Evolutionary conservation across 2,888 invertebrate species (phyloP).

Genomic region (Acronicta psi): DNA sequence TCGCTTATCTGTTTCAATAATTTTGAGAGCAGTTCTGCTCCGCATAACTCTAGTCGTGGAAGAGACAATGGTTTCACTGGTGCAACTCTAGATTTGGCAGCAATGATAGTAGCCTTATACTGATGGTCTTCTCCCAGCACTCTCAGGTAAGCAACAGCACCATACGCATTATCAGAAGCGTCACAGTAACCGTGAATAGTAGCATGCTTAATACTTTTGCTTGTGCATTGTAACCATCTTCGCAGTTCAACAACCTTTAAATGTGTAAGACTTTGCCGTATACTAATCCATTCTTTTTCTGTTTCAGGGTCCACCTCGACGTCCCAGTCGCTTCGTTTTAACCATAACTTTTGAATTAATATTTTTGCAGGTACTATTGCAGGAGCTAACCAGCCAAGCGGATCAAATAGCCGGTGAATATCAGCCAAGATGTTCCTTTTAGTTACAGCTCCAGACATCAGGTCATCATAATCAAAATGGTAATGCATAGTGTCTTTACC

Average conservation of each 20-base stretch:
- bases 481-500: too few species aligned
- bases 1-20: slow-evolving; percentile 3
- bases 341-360: too few species aligned
- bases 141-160: background rate
- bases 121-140: background rate
- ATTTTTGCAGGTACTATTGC: too few species aligned
- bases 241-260: background rate
- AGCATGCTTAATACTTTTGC: background rate
- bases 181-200: background rate
- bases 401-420: too few species aligned
- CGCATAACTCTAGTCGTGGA: slow-evolving; percentile 10
- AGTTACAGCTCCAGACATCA: too few species aligned
- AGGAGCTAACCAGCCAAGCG: too few species aligned
- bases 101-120: background rate
- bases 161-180: too few species aligned
- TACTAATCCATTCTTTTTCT: too few species aligned
- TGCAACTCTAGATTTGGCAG: slow-evolving; percentile 9
- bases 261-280: background rate
- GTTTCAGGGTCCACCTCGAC: background rate
- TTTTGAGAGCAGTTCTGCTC: slow-evolving; percentile 2
- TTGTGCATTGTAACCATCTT: slow-evolving; percentile 25
- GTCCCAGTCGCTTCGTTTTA: background rate
- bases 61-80: slow-evolving; percentile 13
- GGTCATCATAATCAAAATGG: too few species aligned
- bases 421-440: too few species aligned